Evolutionary conservation across 2,797 vertebrate species (phyloP).

Genomic region (Chelonia mydas): DNA sequence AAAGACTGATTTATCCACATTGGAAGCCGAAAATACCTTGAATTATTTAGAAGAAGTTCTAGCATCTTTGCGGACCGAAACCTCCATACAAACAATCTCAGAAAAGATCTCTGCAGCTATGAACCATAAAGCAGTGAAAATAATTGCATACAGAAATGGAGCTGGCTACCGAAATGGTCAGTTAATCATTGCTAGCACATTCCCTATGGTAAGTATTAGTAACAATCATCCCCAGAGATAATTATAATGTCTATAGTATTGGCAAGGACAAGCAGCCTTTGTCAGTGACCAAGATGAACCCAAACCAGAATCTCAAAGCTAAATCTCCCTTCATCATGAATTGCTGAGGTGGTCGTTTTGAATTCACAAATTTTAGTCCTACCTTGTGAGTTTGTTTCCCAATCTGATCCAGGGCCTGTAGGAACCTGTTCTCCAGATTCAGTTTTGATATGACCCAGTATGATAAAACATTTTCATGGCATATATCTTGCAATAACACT

Average conservation of each 20-base stretch:
- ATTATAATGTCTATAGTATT: conserved; percentile 7
- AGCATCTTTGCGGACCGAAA: conserved; percentile 57
- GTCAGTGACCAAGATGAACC: background rate
- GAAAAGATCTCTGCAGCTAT: background rate
- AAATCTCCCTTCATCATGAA: background rate
- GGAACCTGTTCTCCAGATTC: background rate
- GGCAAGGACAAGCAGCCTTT: background rate
- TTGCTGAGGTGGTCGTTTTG: background rate
- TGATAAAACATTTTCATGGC: background rate
- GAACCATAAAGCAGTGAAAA: conserved; percentile 64
- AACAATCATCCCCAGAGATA: background rate
- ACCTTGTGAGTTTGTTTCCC: background rate
- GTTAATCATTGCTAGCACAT: conserved; percentile 73
- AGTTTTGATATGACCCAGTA: background rate
- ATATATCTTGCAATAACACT: background rate
- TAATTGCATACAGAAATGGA: conserved; percentile 79
- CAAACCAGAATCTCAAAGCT: background rate
- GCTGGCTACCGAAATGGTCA: conserved; percentile 68
- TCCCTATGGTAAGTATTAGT: conserved; percentile 70
- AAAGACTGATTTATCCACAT: conserved; percentile 70
- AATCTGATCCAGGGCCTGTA: background rate
- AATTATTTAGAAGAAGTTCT: conserved; percentile 63
- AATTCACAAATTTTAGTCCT: background rate
- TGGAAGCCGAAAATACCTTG: conserved; percentile 63
- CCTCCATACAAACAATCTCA: background rate